Evolutionary conservation across 2,797 vertebrate genomes (phyloP).

Genomic region (Masticophis lateralis): DNA sequence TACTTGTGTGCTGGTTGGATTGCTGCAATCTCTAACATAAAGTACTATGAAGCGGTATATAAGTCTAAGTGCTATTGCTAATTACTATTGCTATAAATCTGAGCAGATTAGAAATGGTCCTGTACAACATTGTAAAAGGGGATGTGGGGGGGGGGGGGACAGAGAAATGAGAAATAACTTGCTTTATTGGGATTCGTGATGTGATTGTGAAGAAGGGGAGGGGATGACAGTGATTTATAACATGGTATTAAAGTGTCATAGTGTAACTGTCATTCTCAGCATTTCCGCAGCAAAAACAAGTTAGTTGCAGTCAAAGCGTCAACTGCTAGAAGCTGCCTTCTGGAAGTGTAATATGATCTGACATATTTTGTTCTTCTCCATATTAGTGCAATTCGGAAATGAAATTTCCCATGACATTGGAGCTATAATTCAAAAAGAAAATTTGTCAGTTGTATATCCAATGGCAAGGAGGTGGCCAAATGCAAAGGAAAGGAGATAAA

Average conservation of each 20-base stretch:
- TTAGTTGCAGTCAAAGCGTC: not conserved
- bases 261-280: conserved; percentile 26
- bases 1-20: too few species aligned
- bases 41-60: not conserved
- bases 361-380: conserved; percentile 19
- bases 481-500: not conserved
- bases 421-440: conserved; percentile 7
- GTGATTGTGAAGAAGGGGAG: conserved; percentile 8
- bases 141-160: not conserved
- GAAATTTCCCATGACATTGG: conserved; percentile 1
- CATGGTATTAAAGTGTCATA: conserved; percentile 27
- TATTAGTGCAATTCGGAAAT: conserved; percentile 24
- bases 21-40: not conserved
- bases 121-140: not conserved
- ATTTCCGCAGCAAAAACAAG: conserved; percentile 9
- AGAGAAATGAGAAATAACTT: conserved; percentile 21
- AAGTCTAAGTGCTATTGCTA: not conserved
- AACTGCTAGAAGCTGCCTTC: not conserved
- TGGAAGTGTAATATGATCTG: not conserved
- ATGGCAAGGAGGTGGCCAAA: not conserved
- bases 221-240: conserved; percentile 36
- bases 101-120: conserved; percentile 28
- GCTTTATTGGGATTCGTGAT: rapidly evolving
- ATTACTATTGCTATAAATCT: not conserved
- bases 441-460: not conserved